Conservation (phyloP, 2,797 vertebrate species). For the Sebastes flavidus region DNA sequence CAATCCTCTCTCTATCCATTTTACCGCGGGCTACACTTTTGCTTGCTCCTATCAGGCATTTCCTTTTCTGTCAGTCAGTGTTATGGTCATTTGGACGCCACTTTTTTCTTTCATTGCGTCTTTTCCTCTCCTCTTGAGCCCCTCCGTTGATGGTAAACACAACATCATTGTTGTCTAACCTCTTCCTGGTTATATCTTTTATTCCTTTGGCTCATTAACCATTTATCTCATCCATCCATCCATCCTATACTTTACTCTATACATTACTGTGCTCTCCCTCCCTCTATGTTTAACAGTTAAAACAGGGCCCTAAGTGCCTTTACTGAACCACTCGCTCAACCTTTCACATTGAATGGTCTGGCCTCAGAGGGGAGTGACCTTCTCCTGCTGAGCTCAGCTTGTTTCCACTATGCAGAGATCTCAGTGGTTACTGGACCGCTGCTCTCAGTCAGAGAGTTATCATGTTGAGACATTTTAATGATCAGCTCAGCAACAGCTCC, state of each 20-base stretch:
- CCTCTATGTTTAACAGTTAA: constrained; percentile 25
- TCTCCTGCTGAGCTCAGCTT: constrained; percentile 53
- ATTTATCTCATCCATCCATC: constrained; percentile 12
- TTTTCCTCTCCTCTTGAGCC: neutral
- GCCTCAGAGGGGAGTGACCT: constrained; percentile 23
- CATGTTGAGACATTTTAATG: constrained; percentile 4
- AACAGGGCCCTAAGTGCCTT: constrained; percentile 40
- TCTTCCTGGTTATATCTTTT: constrained; percentile 15
- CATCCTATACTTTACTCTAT: neutral
- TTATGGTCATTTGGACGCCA: neutral
- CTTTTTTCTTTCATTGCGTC: neutral
- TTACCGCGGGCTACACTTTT: constrained; percentile 26
- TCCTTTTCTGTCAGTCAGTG: constrained; percentile 21
- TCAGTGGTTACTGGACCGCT: constrained; percentile 6
- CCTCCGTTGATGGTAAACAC: neutral
- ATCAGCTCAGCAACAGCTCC: neutral
- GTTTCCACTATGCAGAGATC: constrained; percentile 18
- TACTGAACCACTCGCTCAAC: constrained; percentile 22
- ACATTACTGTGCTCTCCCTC: neutral
- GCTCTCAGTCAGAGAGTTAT: constrained; percentile 2
- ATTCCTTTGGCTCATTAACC: constrained; percentile 16
- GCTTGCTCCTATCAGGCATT: constrained; percentile 15
- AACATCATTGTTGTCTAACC: neutral
- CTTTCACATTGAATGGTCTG: constrained; percentile 15
- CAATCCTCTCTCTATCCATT: constrained; percentile 38